Evolutionary conservation across 2,797 vertebrate species (phyloP), one percentile per base, ranked within the genome.

Genomic region (Staurois parvus): DNA sequence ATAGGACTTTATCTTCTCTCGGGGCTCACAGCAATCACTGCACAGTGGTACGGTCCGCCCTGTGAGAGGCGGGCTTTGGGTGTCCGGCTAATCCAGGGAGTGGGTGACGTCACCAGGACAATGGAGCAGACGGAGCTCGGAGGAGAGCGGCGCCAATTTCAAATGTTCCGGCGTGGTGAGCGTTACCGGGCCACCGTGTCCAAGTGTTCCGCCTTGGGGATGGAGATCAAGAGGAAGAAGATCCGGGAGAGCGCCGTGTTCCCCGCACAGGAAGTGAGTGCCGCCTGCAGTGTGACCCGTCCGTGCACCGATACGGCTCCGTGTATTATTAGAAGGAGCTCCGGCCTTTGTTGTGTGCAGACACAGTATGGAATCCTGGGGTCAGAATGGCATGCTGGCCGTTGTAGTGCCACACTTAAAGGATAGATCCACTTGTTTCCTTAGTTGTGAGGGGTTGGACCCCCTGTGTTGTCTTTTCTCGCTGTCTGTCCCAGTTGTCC

Each of bases 161-260:
- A 93, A 96, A 95, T 83, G 72, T 91, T 91, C 30, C 90, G 81
- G 13, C 88, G 91, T 74, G 92, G 89, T 68, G 89, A 88, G 0
- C 84, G 88, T 83, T 80, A 21, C 19, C 82, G 88, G 30, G 87
- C 91, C 17, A 45, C 90, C 0, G 78, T 93, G 6, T 92, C 93
- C 17, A 88, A 91, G 2, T 90, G 92, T 29, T 96, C 95, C 1
- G 92, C 95, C 0, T 89, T 95, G 77, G 93, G 91, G 0, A 95
- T 96, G 95, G 95, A 96, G 88, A 92, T 95, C 11, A 95, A 95
- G 85, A 90, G 95, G 70, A 94, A 95, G 90, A 95, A 94, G 88
- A 94, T 94, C 84, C 89, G 90, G 73, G 89, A 95, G 85, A 95
- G 93, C 70, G 29, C 84, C 0, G 68, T 95, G 30, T 94, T 94